phyloP scores from a whole-genome alignment of 2,113 vertebrate genomes.

The Cebus imitator region DNA sequence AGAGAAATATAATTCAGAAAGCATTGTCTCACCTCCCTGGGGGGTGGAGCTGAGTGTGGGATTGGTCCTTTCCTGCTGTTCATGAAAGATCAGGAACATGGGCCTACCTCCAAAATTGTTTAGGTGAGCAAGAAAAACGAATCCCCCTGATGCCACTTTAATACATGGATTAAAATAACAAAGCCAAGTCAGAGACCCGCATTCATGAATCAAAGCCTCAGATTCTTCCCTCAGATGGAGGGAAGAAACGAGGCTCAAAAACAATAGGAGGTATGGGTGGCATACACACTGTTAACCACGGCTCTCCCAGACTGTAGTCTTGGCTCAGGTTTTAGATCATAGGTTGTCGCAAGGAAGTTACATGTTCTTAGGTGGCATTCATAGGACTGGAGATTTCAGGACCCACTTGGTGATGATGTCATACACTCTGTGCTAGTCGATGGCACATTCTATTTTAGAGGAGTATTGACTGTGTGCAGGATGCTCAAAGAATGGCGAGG shows the following conservation, averaged over 20 bases:
- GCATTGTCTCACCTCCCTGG: background rate
- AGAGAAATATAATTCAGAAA: background rate
- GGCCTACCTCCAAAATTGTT: background rate
- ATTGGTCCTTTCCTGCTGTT: background rate
- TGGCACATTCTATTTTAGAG: background rate
- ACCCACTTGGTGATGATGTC: background rate
- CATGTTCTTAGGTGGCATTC: background rate
- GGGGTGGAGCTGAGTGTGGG: background rate
- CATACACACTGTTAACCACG: rapidly evolving
- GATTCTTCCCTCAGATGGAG: background rate
- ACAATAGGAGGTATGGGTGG: background rate
- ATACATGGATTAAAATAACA: background rate
- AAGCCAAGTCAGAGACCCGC: background rate
- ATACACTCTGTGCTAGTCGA: too few relatives aligned
- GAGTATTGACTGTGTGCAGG: background rate
- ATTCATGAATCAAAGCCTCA: background rate
- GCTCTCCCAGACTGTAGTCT: too few relatives aligned
- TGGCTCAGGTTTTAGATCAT: background rate
- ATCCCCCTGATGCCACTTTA: background rate
- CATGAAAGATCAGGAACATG: background rate
- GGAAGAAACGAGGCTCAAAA: background rate
- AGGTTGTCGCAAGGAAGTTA: background rate
- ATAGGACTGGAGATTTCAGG: background rate
- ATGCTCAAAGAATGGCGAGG: rapidly evolving
- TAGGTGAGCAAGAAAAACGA: background rate